Evolutionary conservation across 2,888 invertebrate species (phyloP).

Genomic region (Leptinotarsa juncta): DNA sequence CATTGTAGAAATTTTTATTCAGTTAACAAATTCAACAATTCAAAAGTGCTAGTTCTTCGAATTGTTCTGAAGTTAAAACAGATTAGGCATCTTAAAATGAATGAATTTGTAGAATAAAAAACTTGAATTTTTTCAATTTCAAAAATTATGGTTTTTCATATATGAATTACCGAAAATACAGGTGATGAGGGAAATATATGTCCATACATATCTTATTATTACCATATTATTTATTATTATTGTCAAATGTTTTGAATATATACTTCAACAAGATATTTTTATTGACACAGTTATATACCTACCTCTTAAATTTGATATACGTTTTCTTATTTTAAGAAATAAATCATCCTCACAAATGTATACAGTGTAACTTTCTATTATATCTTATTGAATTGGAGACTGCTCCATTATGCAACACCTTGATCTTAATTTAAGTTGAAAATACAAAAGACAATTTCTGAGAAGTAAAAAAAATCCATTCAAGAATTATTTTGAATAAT

Average conservation of each 20-base stretch:
- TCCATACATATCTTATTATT: too few species aligned
- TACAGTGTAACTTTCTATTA: neutral
- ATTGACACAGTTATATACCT: too few species aligned
- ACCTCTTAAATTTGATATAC: too few species aligned
- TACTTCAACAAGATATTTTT: too few species aligned
- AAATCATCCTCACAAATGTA: neutral
- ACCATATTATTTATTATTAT: too few species aligned
- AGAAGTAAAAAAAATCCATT: conserved; percentile 21
- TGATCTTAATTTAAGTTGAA: conserved; percentile 16
- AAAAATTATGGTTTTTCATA: too few species aligned
- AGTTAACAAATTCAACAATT: neutral
- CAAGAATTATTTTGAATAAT: conserved; percentile 31
- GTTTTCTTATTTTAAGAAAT: too few species aligned
- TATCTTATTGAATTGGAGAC: neutral
- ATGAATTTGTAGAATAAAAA: neutral
- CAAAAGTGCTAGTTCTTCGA: neutral
- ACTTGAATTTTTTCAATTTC: neutral
- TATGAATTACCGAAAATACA: too few species aligned
- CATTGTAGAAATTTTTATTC: neutral
- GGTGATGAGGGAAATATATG: too few species aligned
- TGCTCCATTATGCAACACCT: conserved; percentile 5
- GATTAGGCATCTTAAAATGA: neutral
- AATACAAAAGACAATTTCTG: conserved; percentile 4
- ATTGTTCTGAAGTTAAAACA: neutral
- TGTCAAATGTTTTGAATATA: too few species aligned